Percentiles rank a stretch among this genome's conserved stretches.
phyloP scores from a whole-genome alignment of 2,113 vertebrate species.

The Tenrec ecaudatus region DNA sequence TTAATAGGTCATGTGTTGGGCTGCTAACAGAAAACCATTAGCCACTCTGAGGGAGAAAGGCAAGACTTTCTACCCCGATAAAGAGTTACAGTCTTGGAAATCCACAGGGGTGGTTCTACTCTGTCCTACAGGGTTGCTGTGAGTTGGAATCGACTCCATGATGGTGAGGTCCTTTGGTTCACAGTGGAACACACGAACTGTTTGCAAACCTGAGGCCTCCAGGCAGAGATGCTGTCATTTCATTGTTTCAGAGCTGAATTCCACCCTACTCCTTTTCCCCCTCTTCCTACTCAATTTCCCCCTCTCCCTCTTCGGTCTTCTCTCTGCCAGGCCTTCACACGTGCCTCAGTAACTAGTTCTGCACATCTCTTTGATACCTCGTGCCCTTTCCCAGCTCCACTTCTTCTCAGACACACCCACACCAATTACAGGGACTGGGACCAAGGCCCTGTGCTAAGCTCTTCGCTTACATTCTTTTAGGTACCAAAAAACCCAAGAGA shows the following conservation, averaged over 20 bases:
- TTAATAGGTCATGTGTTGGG: too few species aligned
- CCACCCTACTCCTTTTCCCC: background rate
- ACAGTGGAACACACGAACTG: background rate
- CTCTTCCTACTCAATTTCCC: background rate
- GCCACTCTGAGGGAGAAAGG: too few species aligned
- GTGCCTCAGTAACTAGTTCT: background rate
- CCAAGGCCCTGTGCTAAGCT: background rate
- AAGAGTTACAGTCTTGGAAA: too few species aligned
- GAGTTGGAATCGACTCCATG: too few species aligned
- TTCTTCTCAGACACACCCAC: background rate
- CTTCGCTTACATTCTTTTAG: background rate
- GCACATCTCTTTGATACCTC: background rate
- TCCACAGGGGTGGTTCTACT: too few species aligned
- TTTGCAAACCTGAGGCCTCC: background rate
- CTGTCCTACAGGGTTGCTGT: too few species aligned
- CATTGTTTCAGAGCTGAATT: background rate
- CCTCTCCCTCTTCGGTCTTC: background rate
- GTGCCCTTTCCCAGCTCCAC: background rate
- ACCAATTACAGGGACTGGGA: background rate
- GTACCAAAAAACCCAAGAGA: too few species aligned
- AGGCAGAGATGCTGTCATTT: background rate
- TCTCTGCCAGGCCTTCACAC: background rate
- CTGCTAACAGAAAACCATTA: too few species aligned
- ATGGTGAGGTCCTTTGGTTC: background rate
- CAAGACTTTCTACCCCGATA: too few species aligned